Percentiles rank a stretch among this genome's conserved stretches.
These are phyloP conservation scores for Dinoponera quadriceps DNA, from an alignment of 1,140 invertebrate genomes.

Conservation along the genomic window DNA sequence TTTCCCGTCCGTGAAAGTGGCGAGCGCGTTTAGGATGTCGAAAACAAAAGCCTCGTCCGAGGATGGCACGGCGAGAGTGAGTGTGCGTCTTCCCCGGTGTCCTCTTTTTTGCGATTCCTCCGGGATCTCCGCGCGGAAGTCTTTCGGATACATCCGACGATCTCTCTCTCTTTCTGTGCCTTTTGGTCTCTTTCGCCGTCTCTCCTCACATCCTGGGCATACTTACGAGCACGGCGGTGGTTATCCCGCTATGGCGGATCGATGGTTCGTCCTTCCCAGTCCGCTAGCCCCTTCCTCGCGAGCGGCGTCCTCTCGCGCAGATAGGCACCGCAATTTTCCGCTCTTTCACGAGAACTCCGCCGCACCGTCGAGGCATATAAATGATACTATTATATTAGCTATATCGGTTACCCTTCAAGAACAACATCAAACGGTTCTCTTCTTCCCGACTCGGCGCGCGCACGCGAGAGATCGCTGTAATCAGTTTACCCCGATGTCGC, in stretches of 20 bases:
- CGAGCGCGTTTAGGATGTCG: constrained; percentile 3
- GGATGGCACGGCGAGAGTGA: background rate
- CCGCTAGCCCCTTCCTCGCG: background rate
- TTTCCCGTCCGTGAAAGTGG: constrained; percentile 13
- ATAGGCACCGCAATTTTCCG: constrained; percentile 36
- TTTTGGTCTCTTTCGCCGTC: too few relatives aligned
- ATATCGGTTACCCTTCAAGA: constrained; percentile 1
- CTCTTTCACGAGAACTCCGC: constrained; percentile 8
- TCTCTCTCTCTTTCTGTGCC: background rate
- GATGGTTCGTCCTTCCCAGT: constrained; percentile 9
- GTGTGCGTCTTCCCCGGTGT: background rate
- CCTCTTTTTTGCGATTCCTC: background rate
- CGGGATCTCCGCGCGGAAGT: background rate
- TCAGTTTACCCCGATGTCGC: background rate
- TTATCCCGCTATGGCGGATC: constrained; percentile 15
- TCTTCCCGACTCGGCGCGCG: background rate
- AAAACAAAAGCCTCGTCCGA: constrained; percentile 42
- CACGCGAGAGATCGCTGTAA: constrained; percentile 12
- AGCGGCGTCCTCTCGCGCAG: background rate
- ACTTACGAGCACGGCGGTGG: background rate
- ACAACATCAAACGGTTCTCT: constrained; percentile 1
- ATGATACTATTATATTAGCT: constrained; percentile 38
- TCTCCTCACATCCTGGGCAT: constrained; percentile 12
- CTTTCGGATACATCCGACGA: background rate
- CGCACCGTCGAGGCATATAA: constrained; percentile 43